phyloP scores from a whole-genome alignment of 2,797 vertebrate genomes.

The Threskiornis aethiopicus region DNA sequence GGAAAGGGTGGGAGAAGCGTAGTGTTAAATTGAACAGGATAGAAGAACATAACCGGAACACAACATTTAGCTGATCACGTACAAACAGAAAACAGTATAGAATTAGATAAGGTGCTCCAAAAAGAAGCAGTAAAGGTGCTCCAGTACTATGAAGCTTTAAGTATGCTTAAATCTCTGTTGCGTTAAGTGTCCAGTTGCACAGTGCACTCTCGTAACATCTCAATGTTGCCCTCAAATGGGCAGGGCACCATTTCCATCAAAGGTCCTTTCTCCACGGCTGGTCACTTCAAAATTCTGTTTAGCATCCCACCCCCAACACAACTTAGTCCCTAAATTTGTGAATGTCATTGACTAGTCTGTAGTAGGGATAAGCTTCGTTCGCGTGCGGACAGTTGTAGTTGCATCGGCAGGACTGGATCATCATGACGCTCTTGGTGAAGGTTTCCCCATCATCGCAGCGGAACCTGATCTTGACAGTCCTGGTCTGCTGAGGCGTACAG shows the following conservation, averaged over 20 bases:
- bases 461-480: constrained; percentile 94
- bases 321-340: constrained; percentile 97
- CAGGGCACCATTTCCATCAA: constrained; percentile 69
- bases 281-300: constrained; percentile 39
- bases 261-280: constrained; percentile 76
- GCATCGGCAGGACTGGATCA: constrained; percentile 98
- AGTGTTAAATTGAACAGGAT: constrained; percentile 43
- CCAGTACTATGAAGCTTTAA: constrained; percentile 96
- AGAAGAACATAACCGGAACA: constrained; percentile 40
- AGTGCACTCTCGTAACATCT: constrained; percentile 84
- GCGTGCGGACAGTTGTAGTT: constrained; percentile 90
- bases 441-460: constrained; percentile 94
- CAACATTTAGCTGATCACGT: constrained; percentile 77
- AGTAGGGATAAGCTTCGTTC: constrained; percentile 92
- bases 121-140: constrained; percentile 94
- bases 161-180: constrained; percentile 74
- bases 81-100: constrained; percentile 83
- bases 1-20: constrained; percentile 47
- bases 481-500: constrained; percentile 93
- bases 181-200: constrained; percentile 83
- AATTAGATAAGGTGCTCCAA: constrained; percentile 88
- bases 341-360: constrained; percentile 97
- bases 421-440: constrained; percentile 97
- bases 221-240: constrained; percentile 69
- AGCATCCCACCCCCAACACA: constrained; percentile 25